These are phyloP conservation scores for Drosophila burlai DNA, from an alignment of 1,140 invertebrate genomes.

Conservation along the genomic window DNA sequence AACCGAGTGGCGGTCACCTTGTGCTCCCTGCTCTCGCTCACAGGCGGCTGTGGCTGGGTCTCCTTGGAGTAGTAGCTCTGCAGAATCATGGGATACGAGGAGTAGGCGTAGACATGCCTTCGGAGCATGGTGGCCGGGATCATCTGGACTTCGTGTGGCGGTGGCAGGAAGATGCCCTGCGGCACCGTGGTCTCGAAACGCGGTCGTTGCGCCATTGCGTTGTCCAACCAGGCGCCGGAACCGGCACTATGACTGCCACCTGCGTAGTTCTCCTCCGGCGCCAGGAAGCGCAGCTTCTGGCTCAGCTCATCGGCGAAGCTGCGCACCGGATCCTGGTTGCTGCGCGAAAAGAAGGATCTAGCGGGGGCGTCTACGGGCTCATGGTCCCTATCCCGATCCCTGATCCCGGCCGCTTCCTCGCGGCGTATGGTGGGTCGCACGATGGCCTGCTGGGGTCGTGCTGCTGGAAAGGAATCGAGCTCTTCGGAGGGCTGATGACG, in stretches of 20 bases:
- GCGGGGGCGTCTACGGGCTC: constrained; percentile 29
- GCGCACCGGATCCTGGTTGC: constrained; percentile 63
- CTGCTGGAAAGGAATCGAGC: constrained; percentile 16
- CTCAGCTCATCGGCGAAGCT: constrained; percentile 80
- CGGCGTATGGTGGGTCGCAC: constrained; percentile 86
- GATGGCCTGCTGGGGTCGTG: constrained; percentile 85
- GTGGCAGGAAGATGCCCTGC: constrained; percentile 91
- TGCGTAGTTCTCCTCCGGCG: constrained; percentile 71
- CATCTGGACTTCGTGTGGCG: constrained; percentile 90
- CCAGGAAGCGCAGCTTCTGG: constrained; percentile 72
- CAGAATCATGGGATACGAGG: constrained; percentile 78
- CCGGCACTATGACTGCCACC: constrained; percentile 44
- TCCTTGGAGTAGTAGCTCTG: constrained; percentile 64
- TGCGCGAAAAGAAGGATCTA: constrained; percentile 64
- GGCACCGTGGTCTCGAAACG: constrained; percentile 92
- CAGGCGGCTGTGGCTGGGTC: neutral
- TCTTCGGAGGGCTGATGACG: constrained; percentile 63
- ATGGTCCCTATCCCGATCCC: constrained; percentile 19
- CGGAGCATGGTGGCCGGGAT: constrained; percentile 84
- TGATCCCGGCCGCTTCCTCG: constrained; percentile 45
- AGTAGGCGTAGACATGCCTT: constrained; percentile 79
- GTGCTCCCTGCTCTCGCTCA: constrained; percentile 42
- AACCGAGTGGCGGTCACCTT: constrained; percentile 55
- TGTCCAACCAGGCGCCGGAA: constrained; percentile 52
- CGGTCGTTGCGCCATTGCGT: constrained; percentile 81